Base-by-base conservation (phyloP, 1,140 invertebrate genomes). In the Zaprionus gabonicus region DNA sequence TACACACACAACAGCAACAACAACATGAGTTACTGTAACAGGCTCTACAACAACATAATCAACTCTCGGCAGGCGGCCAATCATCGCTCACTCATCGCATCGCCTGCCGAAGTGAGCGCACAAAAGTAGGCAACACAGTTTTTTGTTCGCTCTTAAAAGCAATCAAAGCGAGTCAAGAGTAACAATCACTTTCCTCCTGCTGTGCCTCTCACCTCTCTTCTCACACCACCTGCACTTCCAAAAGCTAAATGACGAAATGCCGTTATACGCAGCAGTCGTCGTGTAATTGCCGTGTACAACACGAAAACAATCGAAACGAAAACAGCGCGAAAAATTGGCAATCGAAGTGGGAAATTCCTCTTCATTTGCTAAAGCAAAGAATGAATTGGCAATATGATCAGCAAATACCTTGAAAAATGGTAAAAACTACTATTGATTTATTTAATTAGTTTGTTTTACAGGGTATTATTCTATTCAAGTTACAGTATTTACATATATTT, bases 161-260 rank as follows among this genome's bases (percentile, higher is more conserved):
- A 79, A 83, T 83, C 80, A 70, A 88, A 78, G 56, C 36, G 64
- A 87, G 69, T 80, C 65, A 69, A 82, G 68, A 63, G 69, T 65
- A 66, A 75, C 57, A 76, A 71, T 60, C 44, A 13, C 17, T 13
- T 62, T 46, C 13, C 27, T 28, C n/a, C 28, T 31, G 10, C 15
- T 38, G 10, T 9, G 15, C 13, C 13, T 1, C 36, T 4, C 13
- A 4, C 4, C 36, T 4, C 36, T 44, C 38, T 15, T 4, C 13
- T 0, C 12, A 0, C 38, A 5, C 5, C 5, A 15, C 15, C 38
- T 5, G n/a, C 41, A 4, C 7, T 38, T 51, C 3, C 20, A 41
- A 41, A 36, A 46, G 65, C 13, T 69, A 56, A 69, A 56, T 60
- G 27, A 23, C 49, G 68, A 51, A 57, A 66, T 79, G 62, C 68